Base-by-base conservation (phyloP, 2,797 vertebrate genomes). In the Vespertilio murinus region DNA sequence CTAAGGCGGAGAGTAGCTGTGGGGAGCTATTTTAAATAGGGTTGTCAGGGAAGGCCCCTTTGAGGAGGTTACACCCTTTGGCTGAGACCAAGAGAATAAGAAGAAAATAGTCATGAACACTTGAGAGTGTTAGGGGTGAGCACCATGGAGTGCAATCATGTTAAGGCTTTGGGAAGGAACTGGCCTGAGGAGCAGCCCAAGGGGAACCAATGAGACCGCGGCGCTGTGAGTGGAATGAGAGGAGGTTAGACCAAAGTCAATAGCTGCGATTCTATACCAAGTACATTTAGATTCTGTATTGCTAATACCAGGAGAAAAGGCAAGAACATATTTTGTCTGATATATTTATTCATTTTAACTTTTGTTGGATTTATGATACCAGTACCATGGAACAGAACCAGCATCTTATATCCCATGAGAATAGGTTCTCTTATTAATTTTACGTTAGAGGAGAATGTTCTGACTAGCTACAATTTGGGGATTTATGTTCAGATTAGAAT, bases 381-480 rank as follows among this genome's bases (percentile, higher is more conserved):
- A 61, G 38, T 79, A 59, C 18, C 18, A 90, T 74, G 59, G 64
- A 94, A 78, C 11, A 78, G 77, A 88, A 73, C 23, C 28, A 80
- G 52, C 9, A 64, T 59, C 64, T 87, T 90, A 30, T 71, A 78
- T 79, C 78, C 33, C 73, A 83, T 45, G 28, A 71, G 91, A 64
- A 84, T 18, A 80, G 73, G 47, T 75, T 88, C 59, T 78, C 59
- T 89, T 93, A 78, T 65, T 94, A 91, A 73, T 90, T 95, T 95
- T 91, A 79, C 93, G 83, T 88, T 92, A 83, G 88, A 89, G 45
- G 78, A 92, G 49, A 94, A 79, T 93, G 77, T 92, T 90, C 84
- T 94, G 94, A 80, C 13, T 38, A 49, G 65, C 33, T 22, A 77
- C 20, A 74, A 91, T 25, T 83, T 90, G 74, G 56, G 45, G 40